Conservation (phyloP, 1,140 invertebrate species). For the Tribolium madens region DNA sequence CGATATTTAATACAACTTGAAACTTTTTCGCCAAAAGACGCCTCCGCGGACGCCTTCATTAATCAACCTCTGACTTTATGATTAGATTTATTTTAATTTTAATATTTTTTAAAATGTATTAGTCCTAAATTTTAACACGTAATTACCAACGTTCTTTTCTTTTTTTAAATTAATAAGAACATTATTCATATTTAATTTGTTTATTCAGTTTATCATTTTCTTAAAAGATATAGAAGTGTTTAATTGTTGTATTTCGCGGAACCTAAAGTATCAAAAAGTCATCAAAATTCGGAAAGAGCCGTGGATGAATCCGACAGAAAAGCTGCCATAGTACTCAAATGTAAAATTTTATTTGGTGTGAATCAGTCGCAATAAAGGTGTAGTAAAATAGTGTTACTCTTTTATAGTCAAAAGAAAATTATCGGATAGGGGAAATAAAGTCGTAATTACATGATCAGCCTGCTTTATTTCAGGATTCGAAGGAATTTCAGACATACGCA, state of each 20-base stretch:
- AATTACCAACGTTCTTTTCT: background rate
- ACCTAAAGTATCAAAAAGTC: slow-evolving; percentile 21
- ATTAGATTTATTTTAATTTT: slow-evolving; percentile 7
- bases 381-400: slow-evolving; percentile 29
- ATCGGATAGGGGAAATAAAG: slow-evolving; percentile 23
- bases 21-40: slow-evolving; percentile 3
- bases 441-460: slow-evolving; percentile 34
- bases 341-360: slow-evolving; percentile 28
- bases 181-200: no score
- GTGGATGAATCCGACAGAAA: slow-evolving; percentile 10
- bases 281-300: slow-evolving; percentile 27
- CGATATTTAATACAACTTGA: slow-evolving; percentile 40
- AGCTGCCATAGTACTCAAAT: slow-evolving; percentile 10
- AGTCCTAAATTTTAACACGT: background rate
- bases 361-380: slow-evolving; percentile 28
- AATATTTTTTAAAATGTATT: background rate
- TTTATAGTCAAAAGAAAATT: slow-evolving; percentile 18
- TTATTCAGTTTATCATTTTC: no score
- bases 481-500: slow-evolving; percentile 35
- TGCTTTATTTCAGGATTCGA: slow-evolving; percentile 32
- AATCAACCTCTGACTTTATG: slow-evolving; percentile 1
- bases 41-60: background rate
- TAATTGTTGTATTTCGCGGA: slow-evolving; percentile 15
- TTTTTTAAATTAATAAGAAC: no score
- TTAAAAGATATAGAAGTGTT: no score